phyloP scores from a whole-genome alignment of 2,888 invertebrate species.

The Aplocera efformata region DNA sequence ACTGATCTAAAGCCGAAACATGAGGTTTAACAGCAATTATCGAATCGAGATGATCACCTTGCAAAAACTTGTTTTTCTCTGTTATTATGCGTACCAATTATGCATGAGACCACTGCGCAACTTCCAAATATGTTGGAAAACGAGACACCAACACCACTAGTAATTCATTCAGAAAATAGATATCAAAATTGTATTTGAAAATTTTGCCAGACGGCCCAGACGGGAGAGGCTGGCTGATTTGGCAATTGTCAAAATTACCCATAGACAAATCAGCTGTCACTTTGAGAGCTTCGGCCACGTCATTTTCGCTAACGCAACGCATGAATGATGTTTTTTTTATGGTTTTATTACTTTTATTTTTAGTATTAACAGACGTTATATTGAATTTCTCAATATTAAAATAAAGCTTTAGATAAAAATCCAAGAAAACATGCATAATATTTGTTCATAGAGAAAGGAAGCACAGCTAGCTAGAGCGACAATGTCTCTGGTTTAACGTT shows the following conservation, averaged over 20 bases:
- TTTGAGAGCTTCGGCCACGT: slow-evolving; percentile 57
- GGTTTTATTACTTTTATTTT: too few species aligned
- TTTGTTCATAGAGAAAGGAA: slow-evolving; percentile 30
- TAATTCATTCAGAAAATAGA: slow-evolving; percentile 60
- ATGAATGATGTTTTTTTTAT: neutral
- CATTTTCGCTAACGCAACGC: slow-evolving; percentile 63
- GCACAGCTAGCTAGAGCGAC: slow-evolving; percentile 35
- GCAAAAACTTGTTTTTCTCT: slow-evolving; percentile 11
- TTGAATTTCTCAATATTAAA: too few species aligned
- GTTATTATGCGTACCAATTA: slow-evolving; percentile 49
- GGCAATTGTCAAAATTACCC: slow-evolving; percentile 68
- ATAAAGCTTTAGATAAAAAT: too few species aligned
- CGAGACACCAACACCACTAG: slow-evolving; percentile 31
- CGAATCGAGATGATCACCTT: slow-evolving; percentile 21
- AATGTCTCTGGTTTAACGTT: slow-evolving; percentile 54
- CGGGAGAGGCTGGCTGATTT: slow-evolving; percentile 70
- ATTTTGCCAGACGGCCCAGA: slow-evolving; percentile 40
- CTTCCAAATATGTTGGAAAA: slow-evolving; percentile 38
- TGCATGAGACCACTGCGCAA: slow-evolving; percentile 38
- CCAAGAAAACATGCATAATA: too few species aligned
- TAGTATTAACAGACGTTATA: too few species aligned
- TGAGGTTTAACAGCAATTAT: slow-evolving; percentile 30
- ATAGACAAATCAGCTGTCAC: slow-evolving; percentile 72
- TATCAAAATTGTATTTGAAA: slow-evolving; percentile 34
- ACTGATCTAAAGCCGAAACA: slow-evolving; percentile 49